Base-by-base conservation (phyloP, 2,797 vertebrate species). In the Novumbra hubbsi region DNA sequence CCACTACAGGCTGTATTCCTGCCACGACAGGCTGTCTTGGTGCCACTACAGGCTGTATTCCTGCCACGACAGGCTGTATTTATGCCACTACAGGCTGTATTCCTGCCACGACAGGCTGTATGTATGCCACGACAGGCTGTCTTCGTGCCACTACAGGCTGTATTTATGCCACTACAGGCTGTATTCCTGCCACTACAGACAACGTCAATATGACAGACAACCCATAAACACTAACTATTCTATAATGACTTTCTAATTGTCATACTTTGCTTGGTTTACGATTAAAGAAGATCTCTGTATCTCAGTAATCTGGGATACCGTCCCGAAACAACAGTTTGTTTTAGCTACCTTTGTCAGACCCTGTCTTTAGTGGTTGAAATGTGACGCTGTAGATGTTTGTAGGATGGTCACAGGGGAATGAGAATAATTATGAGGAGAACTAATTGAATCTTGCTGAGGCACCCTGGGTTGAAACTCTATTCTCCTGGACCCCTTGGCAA, bases 361-460 rank as follows among this genome's bases (percentile, higher is more conserved):
- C 27, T 16, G 24, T 3, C n/a, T 30, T 6, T 9, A 30, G 16
- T 19, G 32, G 11, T 49, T 50, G 27, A 12, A 52, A 52, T 19
- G 48, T 17, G 27, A 4, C 52, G 16, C 21, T 19, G 83, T 34
- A 70, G 57, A 74, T 28, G 17, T 17, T 27, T 52, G 45, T 50
- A 50, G 3, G 15, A 68, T 69, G 12, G 28, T 50, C 48, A 52
- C 64, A 74, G 72, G 72, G 65, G 24, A 60, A 57, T 68, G 79
- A 72, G 80, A 81, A 83, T 85, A 88, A 89, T 85, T 86, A 88
- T 87, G 80, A 79, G 83, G 77, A 81, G 82, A 87, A 92, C 91
- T 91, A 89, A 93, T 89, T 89, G 87, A 89, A 91, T 92, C 84
- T 88, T 74, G 84, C 83, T 34, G 66, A 83, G 80, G 82, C 82